A percentile compares a stretch with the other conserved stretches of the same genome.
Evolutionary conservation across 2,888 invertebrate species (phyloP).

Genomic region (Drosophila nr. medialis): DNA sequence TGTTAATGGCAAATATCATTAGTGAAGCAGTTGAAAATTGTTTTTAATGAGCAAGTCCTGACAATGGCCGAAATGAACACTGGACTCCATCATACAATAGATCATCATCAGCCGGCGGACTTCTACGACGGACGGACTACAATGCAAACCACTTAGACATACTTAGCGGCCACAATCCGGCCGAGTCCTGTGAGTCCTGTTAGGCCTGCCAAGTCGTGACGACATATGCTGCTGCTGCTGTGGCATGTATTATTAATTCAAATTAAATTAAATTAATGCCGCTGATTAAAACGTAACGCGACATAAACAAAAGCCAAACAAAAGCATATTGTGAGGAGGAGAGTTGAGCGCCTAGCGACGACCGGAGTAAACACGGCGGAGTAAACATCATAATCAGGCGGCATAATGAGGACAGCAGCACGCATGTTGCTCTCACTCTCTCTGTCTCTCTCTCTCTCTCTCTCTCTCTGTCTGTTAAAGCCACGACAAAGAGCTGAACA

Average conservation of each 20-base stretch:
- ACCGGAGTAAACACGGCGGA: background rate
- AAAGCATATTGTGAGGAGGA: slow-evolving; percentile 23
- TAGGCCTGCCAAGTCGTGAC: slow-evolving; percentile 1
- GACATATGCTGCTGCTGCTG: slow-evolving; percentile 12
- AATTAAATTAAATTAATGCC: slow-evolving; percentile 80
- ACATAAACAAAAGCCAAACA: slow-evolving; percentile 62
- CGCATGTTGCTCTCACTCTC: slow-evolving; percentile 16
- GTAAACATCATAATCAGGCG: slow-evolving; percentile 63
- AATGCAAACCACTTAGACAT: slow-evolving; percentile 71
- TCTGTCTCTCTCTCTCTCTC: background rate
- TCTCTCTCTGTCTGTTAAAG: slow-evolving; percentile 27
- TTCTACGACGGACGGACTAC: slow-evolving; percentile 18
- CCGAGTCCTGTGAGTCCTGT: slow-evolving; percentile 4
- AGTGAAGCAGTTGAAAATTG: slow-evolving; percentile 44
- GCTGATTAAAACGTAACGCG: slow-evolving; percentile 68
- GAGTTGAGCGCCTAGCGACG: slow-evolving; percentile 46
- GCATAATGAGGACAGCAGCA: slow-evolving; percentile 20
- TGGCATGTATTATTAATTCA: slow-evolving; percentile 68
- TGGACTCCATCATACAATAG: slow-evolving; percentile 62
- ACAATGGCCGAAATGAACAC: slow-evolving; percentile 36
- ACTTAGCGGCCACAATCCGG: slow-evolving; percentile 52
- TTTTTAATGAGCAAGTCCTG: slow-evolving; percentile 69
- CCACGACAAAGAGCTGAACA: slow-evolving; percentile 43
- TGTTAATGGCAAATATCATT: slow-evolving; percentile 28
- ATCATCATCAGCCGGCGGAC: slow-evolving; percentile 38